phyloP scores from a whole-genome alignment of 2,113 vertebrate genomes.

The Oceanites oceanicus region DNA sequence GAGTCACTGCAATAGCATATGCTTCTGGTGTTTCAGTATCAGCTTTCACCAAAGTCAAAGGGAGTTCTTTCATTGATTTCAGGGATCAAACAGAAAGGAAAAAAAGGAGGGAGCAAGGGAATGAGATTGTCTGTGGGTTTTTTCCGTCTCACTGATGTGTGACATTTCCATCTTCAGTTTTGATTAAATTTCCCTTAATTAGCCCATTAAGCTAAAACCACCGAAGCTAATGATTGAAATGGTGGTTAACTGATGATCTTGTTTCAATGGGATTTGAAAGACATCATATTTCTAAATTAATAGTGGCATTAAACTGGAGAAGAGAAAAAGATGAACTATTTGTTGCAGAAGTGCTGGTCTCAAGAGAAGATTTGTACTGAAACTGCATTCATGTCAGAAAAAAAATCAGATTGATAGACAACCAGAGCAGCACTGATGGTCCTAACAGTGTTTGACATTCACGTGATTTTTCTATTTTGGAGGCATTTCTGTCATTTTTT shows the following conservation, averaged over 20 bases:
- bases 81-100: background rate
- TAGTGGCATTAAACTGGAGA: conserved; percentile 40
- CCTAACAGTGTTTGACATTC: background rate
- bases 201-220: conserved; percentile 50
- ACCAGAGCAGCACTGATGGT: background rate
- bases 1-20: background rate
- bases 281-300: conserved; percentile 45
- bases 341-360: conserved; percentile 29
- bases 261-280: conserved; percentile 52
- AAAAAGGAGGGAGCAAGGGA: background rate
- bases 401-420: background rate
- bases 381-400: background rate
- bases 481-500: background rate
- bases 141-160: conserved; percentile 23
- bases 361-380: background rate
- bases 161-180: conserved; percentile 51
- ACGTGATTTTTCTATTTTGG: background rate
- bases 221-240: conserved; percentile 50
- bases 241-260: conserved; percentile 46
- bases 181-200: conserved; percentile 62
- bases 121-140: background rate
- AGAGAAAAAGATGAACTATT: conserved; percentile 37
- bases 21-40: background rate
- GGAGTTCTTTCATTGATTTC: background rate
- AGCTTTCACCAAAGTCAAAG: background rate